Conservation (phyloP, 2,888 invertebrate genomes). For the Zhuqinia jingwanae region DNA sequence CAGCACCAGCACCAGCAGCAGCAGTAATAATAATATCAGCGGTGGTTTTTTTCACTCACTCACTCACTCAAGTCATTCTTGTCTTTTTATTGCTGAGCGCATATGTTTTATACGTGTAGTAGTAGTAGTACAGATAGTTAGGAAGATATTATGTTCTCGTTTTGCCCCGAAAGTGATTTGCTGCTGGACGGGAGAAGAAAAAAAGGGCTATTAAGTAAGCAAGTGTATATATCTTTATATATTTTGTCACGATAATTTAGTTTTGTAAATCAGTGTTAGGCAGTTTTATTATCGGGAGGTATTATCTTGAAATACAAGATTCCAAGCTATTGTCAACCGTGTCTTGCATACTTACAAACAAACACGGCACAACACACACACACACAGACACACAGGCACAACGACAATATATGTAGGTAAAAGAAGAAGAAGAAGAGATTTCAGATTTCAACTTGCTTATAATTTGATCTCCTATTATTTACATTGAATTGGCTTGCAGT, state of each 20-base stretch:
- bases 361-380: too few relatives aligned
- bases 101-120: too few relatives aligned
- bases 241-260: background rate
- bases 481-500: too few relatives aligned
- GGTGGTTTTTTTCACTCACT: background rate
- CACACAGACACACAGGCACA: background rate
- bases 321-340: background rate
- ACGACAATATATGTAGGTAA: too few relatives aligned
- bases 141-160: too few relatives aligned
- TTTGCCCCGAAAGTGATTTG: constrained; percentile 4
- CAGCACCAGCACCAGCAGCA: too few relatives aligned
- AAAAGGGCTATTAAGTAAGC: too few relatives aligned
- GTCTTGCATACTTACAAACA: constrained; percentile 28
- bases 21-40: too few relatives aligned
- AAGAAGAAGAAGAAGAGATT: too few relatives aligned
- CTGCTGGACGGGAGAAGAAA: constrained; percentile 36
- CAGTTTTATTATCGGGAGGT: constrained; percentile 12
- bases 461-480: constrained; percentile 24
- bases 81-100: too few relatives aligned
- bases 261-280: constrained; percentile 21
- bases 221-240: too few relatives aligned
- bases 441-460: constrained; percentile 27
- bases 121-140: too few relatives aligned
- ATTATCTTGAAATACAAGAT: constrained; percentile 45
- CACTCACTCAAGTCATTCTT: background rate